Conservation (phyloP, 2,797 vertebrate species). For the Ataeniobius toweri region DNA sequence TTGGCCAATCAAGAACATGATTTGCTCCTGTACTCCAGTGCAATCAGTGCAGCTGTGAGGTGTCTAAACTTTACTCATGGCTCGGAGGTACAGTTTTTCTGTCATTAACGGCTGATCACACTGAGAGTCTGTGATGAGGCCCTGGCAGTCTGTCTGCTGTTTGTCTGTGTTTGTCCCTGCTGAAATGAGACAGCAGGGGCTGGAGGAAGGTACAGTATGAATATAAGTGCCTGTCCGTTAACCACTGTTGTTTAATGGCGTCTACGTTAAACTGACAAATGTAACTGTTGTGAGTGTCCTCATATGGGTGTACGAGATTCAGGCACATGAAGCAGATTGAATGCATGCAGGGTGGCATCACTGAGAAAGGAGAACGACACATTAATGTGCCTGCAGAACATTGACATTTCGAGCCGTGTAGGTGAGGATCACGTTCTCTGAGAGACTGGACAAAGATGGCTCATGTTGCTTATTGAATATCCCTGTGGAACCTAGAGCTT, state of each 20-base stretch:
- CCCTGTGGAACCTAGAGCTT: slow-evolving; percentile 45
- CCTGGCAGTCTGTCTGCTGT: slow-evolving; percentile 48
- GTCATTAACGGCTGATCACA: slow-evolving; percentile 35
- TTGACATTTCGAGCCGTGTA: slow-evolving; percentile 47
- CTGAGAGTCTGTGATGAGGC: slow-evolving; percentile 48
- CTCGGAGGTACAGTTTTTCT: slow-evolving; percentile 27
- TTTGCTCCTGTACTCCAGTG: slow-evolving; percentile 35
- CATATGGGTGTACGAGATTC: slow-evolving; percentile 58
- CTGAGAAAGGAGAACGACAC: slow-evolving; percentile 73
- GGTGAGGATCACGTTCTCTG: slow-evolving; percentile 42
- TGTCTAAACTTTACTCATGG: background rate
- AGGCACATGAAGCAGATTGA: slow-evolving; percentile 54
- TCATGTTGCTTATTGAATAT: slow-evolving; percentile 50
- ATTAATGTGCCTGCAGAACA: slow-evolving; percentile 54
- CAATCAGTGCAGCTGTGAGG: slow-evolving; percentile 29
- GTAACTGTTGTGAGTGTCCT: slow-evolving; percentile 57
- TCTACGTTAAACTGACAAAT: slow-evolving; percentile 60
- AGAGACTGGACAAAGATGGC: slow-evolving; percentile 49
- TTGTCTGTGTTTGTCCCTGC: slow-evolving; percentile 59
- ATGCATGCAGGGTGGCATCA: slow-evolving; percentile 63
- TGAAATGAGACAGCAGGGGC: slow-evolving; percentile 63
- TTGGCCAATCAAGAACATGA: slow-evolving; percentile 41
- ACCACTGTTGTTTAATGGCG: slow-evolving; percentile 64
- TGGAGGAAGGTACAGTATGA: slow-evolving; percentile 75
- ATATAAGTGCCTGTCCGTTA: slow-evolving; percentile 69